Evolutionary conservation across 2,797 vertebrate genomes (phyloP).

Genomic region (Acanthopagrus latus): DNA sequence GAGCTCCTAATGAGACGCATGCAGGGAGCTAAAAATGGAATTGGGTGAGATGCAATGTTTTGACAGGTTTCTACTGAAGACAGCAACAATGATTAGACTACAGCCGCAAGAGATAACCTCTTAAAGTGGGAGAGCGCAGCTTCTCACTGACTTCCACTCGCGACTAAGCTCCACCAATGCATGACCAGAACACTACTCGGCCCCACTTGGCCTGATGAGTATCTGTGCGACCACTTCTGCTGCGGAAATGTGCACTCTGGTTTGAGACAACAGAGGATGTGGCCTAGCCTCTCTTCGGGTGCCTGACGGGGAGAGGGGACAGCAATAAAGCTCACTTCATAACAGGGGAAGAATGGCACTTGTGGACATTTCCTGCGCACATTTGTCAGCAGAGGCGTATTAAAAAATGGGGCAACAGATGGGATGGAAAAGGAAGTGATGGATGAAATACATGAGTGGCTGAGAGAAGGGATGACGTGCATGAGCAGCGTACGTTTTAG

Average conservation of each 20-base stretch:
- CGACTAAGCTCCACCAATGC: not conserved
- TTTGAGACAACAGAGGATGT: conserved; percentile 58
- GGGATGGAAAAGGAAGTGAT: not conserved
- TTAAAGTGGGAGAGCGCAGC: not conserved
- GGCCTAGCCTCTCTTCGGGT: conserved; percentile 29
- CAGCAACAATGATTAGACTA: not conserved
- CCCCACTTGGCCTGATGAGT: not conserved
- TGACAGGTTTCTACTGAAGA: conserved; percentile 8
- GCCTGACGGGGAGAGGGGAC: not conserved
- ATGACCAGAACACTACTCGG: not conserved
- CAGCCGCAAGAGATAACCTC: not conserved
- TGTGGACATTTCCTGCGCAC: conserved; percentile 35
- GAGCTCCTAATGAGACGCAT: conserved; percentile 23
- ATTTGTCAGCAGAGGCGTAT: conserved; percentile 16
- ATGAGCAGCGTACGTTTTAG: not conserved
- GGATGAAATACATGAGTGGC: not conserved
- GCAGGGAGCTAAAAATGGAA: conserved; percentile 50
- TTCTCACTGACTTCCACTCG: not conserved
- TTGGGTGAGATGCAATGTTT: conserved; percentile 9
- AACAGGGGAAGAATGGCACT: not conserved
- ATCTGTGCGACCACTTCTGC: conserved; percentile 23
- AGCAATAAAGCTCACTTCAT: conserved; percentile 11
- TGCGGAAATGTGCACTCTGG: conserved; percentile 49
- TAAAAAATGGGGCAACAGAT: not conserved
- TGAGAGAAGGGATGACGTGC: not conserved